Base-by-base conservation (phyloP, 1,140 invertebrate species). In the Hirudo medicinalis region DNA sequence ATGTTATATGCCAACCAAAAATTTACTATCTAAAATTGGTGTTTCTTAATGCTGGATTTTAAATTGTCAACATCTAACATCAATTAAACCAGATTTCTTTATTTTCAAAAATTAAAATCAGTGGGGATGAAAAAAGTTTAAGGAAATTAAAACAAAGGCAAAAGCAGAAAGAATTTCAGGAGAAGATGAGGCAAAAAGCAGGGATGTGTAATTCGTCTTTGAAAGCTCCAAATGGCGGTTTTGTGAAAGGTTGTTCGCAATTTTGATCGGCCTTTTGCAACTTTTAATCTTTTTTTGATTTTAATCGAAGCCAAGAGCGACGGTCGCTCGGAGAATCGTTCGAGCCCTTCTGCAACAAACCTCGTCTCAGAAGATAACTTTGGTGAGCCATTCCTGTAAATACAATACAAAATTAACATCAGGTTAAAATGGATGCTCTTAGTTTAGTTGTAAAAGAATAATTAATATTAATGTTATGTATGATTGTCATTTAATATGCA, bases 151-250 rank as follows among this genome's bases (percentile, higher is more conserved):
- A 76, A 69, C 78, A 79, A 67, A 71, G 72, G 69, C 76, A 76
- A 32, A 77, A 78, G 66, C 78, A 80, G 70, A 70, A 75, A 53
- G 78, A 79, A 70, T 80, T 78, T 72, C 75, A 75, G 53, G 70
- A 54, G 54, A 69, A 54, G 32, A 27, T 76, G 29, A 76, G 74
- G 60, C 54, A 73, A 43, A 74, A 76, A 63, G 22, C 57, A 25
- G 19, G 29, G 40, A 71, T 49, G 25, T 19, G 29, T 22, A 13
- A 63, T 13, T 1, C 57, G 20, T 63, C 22, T n/a, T 40, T 11
- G 9, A 27, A 19, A 20, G 8, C 43, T 49, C 4, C 43, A 13
- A 49, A 17, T 13, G 43, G 11, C 43, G 11, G 15, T 49, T 49
- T 49, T 13, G 43, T 49, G 15, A 49, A 49, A 49, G 43, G 43